Evolutionary conservation across 2,888 invertebrate species (phyloP).

Genomic region (Agonopterix subpropinquella): DNA sequence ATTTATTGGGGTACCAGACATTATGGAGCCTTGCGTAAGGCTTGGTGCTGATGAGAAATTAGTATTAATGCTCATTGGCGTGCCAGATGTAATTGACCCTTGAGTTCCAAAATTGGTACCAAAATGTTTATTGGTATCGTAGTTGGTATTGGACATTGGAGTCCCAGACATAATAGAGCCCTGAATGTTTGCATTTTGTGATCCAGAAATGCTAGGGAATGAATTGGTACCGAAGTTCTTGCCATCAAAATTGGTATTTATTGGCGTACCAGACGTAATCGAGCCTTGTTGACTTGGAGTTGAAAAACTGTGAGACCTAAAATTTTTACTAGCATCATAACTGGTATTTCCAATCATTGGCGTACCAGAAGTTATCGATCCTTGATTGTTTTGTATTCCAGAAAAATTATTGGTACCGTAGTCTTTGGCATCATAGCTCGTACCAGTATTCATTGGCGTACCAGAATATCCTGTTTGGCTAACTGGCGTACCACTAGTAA

Average conservation of each 20-base stretch:
- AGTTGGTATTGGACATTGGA: constrained; percentile 12
- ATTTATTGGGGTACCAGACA: constrained; percentile 16
- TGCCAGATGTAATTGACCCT: constrained; percentile 21
- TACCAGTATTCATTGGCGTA: constrained; percentile 16
- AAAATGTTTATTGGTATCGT: constrained; percentile 1
- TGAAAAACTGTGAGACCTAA: neutral
- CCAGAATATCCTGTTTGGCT: constrained; percentile 22
- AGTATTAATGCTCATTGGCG: constrained; percentile 16
- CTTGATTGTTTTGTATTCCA: constrained; percentile 24
- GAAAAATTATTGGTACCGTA: constrained; percentile 15
- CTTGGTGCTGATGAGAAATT: constrained; percentile 21
- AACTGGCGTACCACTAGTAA: constrained; percentile 16
- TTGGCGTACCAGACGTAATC: constrained; percentile 16
- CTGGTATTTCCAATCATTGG: constrained; percentile 12
- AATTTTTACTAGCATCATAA: constrained; percentile 4
- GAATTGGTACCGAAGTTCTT: neutral
- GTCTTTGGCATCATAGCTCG: constrained; percentile 1
- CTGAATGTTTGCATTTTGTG: constrained; percentile 9
- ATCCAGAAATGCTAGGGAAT: neutral
- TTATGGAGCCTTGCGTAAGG: constrained; percentile 16
- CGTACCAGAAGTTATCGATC: constrained; percentile 21
- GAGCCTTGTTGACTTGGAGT: constrained; percentile 7
- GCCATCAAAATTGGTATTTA: constrained; percentile 9
- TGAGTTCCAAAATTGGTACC: constrained; percentile 10
- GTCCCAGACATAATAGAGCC: constrained; percentile 29